Evolutionary conservation across 2,113 vertebrate species (phyloP).

Genomic region (Corydoras sp.): DNA sequence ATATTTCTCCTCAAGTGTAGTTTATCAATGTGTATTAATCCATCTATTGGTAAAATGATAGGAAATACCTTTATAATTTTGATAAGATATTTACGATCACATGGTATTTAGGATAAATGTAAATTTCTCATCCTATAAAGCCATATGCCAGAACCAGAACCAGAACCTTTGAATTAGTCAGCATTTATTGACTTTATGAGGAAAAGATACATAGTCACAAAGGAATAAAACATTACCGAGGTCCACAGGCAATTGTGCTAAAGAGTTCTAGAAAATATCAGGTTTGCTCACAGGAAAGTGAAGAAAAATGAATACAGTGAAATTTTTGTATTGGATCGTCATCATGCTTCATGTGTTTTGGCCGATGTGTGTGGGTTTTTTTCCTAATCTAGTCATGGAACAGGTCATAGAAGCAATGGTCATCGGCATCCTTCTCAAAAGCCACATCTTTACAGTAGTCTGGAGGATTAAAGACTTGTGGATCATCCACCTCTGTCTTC

Average conservation of each 20-base stretch:
- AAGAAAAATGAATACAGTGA: slow-evolving; percentile 23
- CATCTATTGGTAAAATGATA: too few species aligned
- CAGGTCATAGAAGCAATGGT: slow-evolving; percentile 43
- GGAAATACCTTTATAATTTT: too few species aligned
- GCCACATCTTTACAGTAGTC: slow-evolving; percentile 28
- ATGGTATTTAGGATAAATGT: background rate
- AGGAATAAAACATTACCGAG: slow-evolving; percentile 22
- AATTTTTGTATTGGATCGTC: slow-evolving; percentile 16
- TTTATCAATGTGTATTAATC: too few species aligned
- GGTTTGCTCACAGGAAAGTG: slow-evolving; percentile 10
- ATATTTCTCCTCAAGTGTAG: too few species aligned
- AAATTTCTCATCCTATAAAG: background rate
- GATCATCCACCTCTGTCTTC: slow-evolving; percentile 33
- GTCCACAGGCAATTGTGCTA: background rate
- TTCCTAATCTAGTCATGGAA: slow-evolving; percentile 39
- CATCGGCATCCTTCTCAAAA: slow-evolving; percentile 27
- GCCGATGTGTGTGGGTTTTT: background rate
- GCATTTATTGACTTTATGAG: slow-evolving; percentile 39
- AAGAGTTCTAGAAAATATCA: background rate
- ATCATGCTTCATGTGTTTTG: background rate
- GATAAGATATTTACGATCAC: too few species aligned
- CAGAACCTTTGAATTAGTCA: slow-evolving; percentile 27
- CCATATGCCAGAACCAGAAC: slow-evolving; percentile 11
- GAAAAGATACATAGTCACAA: slow-evolving; percentile 21
- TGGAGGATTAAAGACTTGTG: slow-evolving; percentile 32